Conservation (phyloP, 2,113 vertebrate species). For the Spea bombifrons region DNA sequence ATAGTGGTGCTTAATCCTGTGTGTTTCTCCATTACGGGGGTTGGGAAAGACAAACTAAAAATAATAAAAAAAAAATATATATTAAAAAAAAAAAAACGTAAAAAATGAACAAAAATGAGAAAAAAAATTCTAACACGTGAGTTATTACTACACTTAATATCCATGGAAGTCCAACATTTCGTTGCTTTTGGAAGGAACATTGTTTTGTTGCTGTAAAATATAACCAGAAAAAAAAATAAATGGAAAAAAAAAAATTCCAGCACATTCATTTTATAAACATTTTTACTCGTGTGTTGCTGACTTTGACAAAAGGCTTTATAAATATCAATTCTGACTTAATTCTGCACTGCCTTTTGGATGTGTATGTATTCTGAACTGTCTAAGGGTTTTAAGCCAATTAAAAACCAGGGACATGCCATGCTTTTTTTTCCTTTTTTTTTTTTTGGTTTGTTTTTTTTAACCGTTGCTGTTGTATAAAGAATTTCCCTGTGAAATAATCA, state of each 20-base stretch:
- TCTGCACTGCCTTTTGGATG: constrained; percentile 74
- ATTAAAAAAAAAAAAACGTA: neutral
- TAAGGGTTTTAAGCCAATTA: constrained; percentile 73
- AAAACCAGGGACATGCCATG: constrained; percentile 80
- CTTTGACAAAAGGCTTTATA: constrained; percentile 57
- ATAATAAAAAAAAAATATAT: constrained; percentile 2
- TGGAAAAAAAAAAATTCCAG: constrained; percentile 29
- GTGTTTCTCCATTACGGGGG: constrained; percentile 53
- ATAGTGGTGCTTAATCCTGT: constrained; percentile 68
- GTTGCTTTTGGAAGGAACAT: constrained; percentile 52
- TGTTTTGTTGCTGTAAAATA: constrained; percentile 52
- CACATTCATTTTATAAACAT: constrained; percentile 45
- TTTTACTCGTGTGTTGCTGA: constrained; percentile 56
- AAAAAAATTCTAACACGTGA: constrained; percentile 52
- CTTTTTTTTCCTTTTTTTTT: constrained; percentile 51
- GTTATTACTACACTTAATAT: constrained; percentile 56
- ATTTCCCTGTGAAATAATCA: constrained; percentile 73
- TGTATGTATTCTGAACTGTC: constrained; percentile 67
- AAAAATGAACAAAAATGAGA: no score
- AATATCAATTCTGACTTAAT: constrained; percentile 60
- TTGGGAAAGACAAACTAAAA: constrained; percentile 46
- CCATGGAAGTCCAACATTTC: constrained; percentile 60
- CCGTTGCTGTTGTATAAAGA: constrained; percentile 81
- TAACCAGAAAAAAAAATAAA: constrained; percentile 15
- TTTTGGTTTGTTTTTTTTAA: constrained; percentile 58